phyloP scores from a whole-genome alignment of 2,888 invertebrate species.

The Kuschelorhynchus macadamiae region DNA sequence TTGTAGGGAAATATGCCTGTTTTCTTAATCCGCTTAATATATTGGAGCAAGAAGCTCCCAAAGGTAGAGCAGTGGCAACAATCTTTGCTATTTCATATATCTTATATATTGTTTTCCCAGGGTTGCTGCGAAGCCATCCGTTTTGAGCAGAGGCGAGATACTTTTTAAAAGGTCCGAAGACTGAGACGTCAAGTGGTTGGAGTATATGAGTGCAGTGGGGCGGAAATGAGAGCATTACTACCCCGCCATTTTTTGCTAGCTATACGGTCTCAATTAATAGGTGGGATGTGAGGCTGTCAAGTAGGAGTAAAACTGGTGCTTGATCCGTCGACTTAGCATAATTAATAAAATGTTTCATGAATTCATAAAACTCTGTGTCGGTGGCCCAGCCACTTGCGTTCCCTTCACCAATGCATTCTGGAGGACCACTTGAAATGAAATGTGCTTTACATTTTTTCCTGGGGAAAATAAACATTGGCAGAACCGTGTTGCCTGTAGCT shows the following conservation, averaged over 20 bases:
- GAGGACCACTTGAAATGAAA: slow-evolving; percentile 15
- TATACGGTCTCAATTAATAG: neutral
- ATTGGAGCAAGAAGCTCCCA: too few relatives aligned
- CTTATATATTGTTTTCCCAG: slow-evolving; percentile 34
- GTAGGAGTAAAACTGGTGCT: neutral
- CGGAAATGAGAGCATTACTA: slow-evolving; percentile 8
- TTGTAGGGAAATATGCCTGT: too few relatives aligned
- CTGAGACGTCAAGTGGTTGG: slow-evolving; percentile 27
- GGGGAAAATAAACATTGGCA: slow-evolving; percentile 17
- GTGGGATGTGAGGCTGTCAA: neutral
- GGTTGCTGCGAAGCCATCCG: slow-evolving; percentile 36
- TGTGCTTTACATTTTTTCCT: slow-evolving; percentile 3
- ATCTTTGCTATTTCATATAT: too few relatives aligned
- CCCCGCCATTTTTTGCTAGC: neutral
- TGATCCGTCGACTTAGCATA: neutral
- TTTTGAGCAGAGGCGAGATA: slow-evolving; percentile 27
- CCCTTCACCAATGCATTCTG: slow-evolving; percentile 11
- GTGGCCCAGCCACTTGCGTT: neutral
- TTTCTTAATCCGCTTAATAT: too few relatives aligned
- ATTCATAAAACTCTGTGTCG: neutral
- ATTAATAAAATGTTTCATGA: neutral
- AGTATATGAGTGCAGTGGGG: slow-evolving; percentile 11
- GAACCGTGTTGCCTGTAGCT: neutral
- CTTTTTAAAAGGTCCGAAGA: slow-evolving; percentile 23
- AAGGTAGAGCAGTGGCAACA: too few relatives aligned